These are phyloP conservation scores for Amiota mariae DNA, from an alignment of 2,888 invertebrate genomes.

Conservation along the genomic window DNA sequence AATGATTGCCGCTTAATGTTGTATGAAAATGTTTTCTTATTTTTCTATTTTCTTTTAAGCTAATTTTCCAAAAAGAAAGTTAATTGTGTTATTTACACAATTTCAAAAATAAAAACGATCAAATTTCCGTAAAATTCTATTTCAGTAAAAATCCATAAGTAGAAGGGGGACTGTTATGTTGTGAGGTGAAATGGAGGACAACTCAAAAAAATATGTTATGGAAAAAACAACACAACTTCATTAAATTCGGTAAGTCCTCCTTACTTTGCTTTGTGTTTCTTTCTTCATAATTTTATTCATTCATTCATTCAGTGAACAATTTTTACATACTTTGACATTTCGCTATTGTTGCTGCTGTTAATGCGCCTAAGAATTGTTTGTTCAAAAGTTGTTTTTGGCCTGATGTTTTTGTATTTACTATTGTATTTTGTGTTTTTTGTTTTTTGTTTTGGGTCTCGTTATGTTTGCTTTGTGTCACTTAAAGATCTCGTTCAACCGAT, in stretches of 20 bases:
- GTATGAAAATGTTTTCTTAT: slow-evolving; percentile 1
- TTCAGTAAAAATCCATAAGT: no score
- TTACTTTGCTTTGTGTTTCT: slow-evolving; percentile 11
- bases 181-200: no score
- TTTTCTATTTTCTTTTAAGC: no score
- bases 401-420: slow-evolving; percentile 34
- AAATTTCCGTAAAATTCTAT: slow-evolving; percentile 5
- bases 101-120: slow-evolving; percentile 23
- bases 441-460: neutral
- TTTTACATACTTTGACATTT: slow-evolving; percentile 25
- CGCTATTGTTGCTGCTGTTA: neutral
- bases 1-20: slow-evolving; percentile 15
- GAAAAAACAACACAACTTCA: slow-evolving; percentile 46
- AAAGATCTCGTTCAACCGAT: slow-evolving; percentile 10
- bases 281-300: neutral
- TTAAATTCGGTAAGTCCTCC: slow-evolving; percentile 41
- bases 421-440: slow-evolving; percentile 1
- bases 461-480: slow-evolving; percentile 15
- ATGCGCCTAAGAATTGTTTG: slow-evolving; percentile 55
- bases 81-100: neutral
- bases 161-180: no score
- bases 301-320: slow-evolving; percentile 41
- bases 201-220: slow-evolving; percentile 37
- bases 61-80: no score
- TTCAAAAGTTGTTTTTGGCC: slow-evolving; percentile 53